Evolutionary conservation across 92 coral and sea anemone genomes (phyloP), one percentile per base, ranked within the genome.

Genomic region (Parazoanthus darwini): DNA sequence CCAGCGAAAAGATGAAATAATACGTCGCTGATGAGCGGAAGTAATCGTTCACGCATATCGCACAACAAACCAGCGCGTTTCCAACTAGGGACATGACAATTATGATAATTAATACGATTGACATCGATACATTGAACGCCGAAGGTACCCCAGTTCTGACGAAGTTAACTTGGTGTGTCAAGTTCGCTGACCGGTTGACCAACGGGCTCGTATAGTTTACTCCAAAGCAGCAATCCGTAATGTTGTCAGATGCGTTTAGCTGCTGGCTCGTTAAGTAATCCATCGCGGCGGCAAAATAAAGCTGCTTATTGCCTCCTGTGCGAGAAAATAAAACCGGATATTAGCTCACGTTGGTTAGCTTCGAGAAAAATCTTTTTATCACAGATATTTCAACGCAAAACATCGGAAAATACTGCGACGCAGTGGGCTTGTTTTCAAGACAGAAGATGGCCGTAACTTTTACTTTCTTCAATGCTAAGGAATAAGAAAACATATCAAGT

Each of bases 21-120:
- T 94, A 93, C 1, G 98, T 97, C 8, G 99, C 89, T 5, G 97
- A 95, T 59, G 91, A 90, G 1, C 97, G 94, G 6, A 97, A 92
- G 25, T 84, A 85, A 15, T 84, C 85, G 89, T 94, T 93, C 39
- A 94, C 78, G 54, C 87, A 82, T 81, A 97, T 93, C 5, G 98
- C 98, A 22, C 89, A 46, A 78, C 96, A 94, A 80, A 97, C 99
- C 74, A 97, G 85, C 48, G 88, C n/a, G 83, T 97, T 97, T 68
- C 99, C 99, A 18, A 95, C 81, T n/a, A 91, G 78, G 23, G 98
- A 93, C 33, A 82, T 88, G 14, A 94, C 44, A 33, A 92, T 88
- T n/a, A 97, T 91, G 13, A 85, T 38, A 20, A 94, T 87, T 8
- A 92, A 86, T 29, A 92, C 77, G 68, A 71, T 77, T 29, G 87